phyloP scores from a whole-genome alignment of 2,113 vertebrate species.

The Mus musculus region GRCm39 chr14:111213001-111213500 shows the following conservation, averaged over 20 bases:
- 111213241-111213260: background rate
- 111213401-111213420: too few species aligned
- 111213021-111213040: too few species aligned
- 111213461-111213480: too few species aligned
- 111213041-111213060: too few species aligned
- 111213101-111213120: too few species aligned
- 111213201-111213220: background rate
- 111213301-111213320: background rate
- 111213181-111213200: constrained; percentile 8
- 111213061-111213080: too few species aligned
- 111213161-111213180: background rate
- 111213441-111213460: too few species aligned
- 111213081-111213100: too few species aligned
- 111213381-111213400: background rate
- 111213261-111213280: background rate
- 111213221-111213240: background rate
- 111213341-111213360: too few species aligned
- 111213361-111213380: background rate
- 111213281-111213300: background rate
- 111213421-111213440: too few species aligned
- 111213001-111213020: too few species aligned
- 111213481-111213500: background rate
- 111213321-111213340: background rate
- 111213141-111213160: background rate
- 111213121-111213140: background rate